These are phyloP conservation scores for Eciton burchellii DNA, from an alignment of 1,140 invertebrate genomes.

Conservation along the genomic window DNA sequence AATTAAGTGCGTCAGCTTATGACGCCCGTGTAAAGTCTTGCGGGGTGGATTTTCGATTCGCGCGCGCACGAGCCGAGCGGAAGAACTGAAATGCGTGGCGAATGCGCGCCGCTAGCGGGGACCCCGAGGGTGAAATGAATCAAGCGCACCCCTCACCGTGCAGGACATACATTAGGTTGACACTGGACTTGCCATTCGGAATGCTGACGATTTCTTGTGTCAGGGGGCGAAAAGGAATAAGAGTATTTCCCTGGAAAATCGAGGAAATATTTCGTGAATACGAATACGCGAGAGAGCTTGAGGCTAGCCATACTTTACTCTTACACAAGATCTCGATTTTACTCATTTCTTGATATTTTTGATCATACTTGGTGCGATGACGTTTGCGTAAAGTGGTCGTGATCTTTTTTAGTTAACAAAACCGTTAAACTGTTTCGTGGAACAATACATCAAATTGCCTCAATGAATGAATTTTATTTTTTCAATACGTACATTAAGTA, in stretches of 20 bases:
- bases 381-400: not conserved
- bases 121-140: conserved; percentile 74
- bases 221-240: conserved; percentile 58
- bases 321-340: conserved; percentile 7
- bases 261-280: conserved; percentile 37
- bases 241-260: conserved; percentile 33
- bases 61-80: conserved; percentile 41
- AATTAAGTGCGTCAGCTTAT: conserved; percentile 84
- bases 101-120: conserved; percentile 68
- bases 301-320: not conserved
- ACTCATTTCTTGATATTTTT: not conserved
- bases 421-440: not conserved
- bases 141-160: conserved; percentile 75
- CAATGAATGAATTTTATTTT: not conserved
- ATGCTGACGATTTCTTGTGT: conserved; percentile 69
- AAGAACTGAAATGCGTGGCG: conserved; percentile 78
- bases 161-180: conserved; percentile 74
- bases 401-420: not conserved
- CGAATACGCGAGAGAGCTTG: not conserved
- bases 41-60: conserved; percentile 76
- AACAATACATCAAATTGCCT: not conserved
- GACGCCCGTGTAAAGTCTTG: conserved; percentile 82
- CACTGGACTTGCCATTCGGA: conserved; percentile 62
- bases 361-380: too few species aligned
- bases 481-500: not conserved